Evolutionary conservation across 2,888 invertebrate genomes (phyloP).

Genomic region (Neoaliturus tenellus): DNA sequence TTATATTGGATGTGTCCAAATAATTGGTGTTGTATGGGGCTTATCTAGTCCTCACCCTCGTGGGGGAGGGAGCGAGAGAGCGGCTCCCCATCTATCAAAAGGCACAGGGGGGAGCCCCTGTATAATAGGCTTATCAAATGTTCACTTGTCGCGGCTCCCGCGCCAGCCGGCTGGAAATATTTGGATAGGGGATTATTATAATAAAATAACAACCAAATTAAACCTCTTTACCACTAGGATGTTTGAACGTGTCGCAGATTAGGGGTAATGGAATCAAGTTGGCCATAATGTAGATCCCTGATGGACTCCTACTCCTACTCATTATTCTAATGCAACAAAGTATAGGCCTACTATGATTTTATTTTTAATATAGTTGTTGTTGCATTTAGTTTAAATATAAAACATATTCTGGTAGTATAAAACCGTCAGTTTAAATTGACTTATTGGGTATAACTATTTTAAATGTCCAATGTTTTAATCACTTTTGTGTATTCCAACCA

Average conservation of each 20-base stretch:
- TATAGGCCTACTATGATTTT: too few species aligned
- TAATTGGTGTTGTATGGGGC: slow-evolving; percentile 37
- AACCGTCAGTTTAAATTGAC: too few species aligned
- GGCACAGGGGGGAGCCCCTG: not conserved
- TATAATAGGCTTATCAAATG: slow-evolving; percentile 36
- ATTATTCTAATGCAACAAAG: too few species aligned
- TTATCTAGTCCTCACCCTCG: slow-evolving; percentile 26
- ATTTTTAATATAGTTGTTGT: too few species aligned
- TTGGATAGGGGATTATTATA: not conserved
- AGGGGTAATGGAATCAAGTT: not conserved
- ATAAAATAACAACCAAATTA: too few species aligned
- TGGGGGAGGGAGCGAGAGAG: not conserved
- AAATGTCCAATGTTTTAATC: too few species aligned
- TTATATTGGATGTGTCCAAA: slow-evolving; percentile 46
- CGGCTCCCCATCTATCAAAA: slow-evolving; percentile 27
- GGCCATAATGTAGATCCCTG: not conserved
- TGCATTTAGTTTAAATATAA: too few species aligned
- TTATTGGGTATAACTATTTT: too few species aligned
- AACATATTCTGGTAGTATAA: too few species aligned
- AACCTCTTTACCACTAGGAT: too few species aligned
- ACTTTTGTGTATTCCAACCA: too few species aligned
- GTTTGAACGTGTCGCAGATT: too few species aligned
- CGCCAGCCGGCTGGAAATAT: not conserved
- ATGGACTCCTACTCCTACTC: not conserved
- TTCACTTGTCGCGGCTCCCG: slow-evolving; percentile 5